phyloP scores from a whole-genome alignment of 2,888 invertebrate species.

The Halictus quadricinctus region DNA sequence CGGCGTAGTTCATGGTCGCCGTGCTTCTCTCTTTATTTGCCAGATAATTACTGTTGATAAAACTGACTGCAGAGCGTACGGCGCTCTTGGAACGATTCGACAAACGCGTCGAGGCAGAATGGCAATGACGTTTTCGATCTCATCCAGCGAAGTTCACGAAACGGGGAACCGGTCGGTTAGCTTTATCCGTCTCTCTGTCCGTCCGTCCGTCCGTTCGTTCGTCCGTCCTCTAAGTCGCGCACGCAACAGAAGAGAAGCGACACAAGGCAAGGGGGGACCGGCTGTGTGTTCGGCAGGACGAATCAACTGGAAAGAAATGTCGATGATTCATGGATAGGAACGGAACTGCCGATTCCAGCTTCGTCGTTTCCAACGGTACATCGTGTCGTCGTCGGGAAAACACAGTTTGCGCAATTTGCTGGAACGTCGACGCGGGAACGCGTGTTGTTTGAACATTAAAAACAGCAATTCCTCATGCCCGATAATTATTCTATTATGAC shows the following conservation, averaged over 20 bases:
- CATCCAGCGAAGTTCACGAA: slow-evolving; percentile 18
- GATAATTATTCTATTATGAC: background rate
- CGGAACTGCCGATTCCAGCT: slow-evolving; percentile 1
- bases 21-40: background rate
- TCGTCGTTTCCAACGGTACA: background rate
- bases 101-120: background rate
- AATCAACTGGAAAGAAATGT: slow-evolving; percentile 8
- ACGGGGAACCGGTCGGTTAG: slow-evolving; percentile 60
- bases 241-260: slow-evolving; percentile 32
- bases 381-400: background rate
- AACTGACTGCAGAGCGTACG: background rate
- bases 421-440: background rate
- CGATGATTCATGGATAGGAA: slow-evolving; percentile 37
- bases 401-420: background rate
- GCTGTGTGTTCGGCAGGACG: background rate
- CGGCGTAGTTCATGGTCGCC: slow-evolving; percentile 29
- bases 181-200: background rate
- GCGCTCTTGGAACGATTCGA: background rate
- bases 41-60: background rate
- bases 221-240: background rate
- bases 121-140: slow-evolving; percentile 3
- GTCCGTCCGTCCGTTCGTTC: background rate
- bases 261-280: slow-evolving; percentile 5
- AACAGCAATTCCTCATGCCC: background rate
- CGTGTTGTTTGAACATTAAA: background rate